Percentiles rank a stretch among this genome's conserved stretches.
Evolutionary conservation across 2,888 invertebrate species (phyloP).

Genomic region (Brachylomia viminalis): DNA sequence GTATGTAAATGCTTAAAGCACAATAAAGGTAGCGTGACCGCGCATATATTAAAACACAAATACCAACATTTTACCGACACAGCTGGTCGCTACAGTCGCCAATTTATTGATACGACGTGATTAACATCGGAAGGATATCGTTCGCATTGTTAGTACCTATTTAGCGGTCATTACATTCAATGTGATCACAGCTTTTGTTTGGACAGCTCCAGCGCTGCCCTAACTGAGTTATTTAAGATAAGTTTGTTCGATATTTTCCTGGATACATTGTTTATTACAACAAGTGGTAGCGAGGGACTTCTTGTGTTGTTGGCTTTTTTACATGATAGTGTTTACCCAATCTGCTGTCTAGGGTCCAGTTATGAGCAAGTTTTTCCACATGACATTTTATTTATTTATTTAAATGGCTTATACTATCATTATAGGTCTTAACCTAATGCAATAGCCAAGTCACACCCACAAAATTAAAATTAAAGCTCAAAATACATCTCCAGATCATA

Average conservation of each 20-base stretch:
- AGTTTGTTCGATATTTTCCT: constrained; percentile 29
- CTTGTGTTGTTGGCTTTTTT: constrained; percentile 11
- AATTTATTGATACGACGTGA: constrained; percentile 79
- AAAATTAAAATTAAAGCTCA: no score
- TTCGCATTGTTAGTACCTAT: constrained; percentile 66
- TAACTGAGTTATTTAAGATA: constrained; percentile 44
- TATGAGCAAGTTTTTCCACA: constrained; percentile 9
- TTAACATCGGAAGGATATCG: constrained; percentile 69
- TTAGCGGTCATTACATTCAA: constrained; percentile 67
- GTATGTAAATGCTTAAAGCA: constrained; percentile 74
- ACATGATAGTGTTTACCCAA: constrained; percentile 4
- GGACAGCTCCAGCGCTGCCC: background rate
- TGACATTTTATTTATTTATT: no score
- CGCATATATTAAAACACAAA: constrained; percentile 77
- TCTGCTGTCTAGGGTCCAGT: constrained; percentile 3
- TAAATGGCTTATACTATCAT: no score
- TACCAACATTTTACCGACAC: constrained; percentile 73
- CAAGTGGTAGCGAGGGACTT: constrained; percentile 19
- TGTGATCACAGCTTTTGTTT: constrained; percentile 54
- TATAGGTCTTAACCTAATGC: no score
- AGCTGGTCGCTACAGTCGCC: constrained; percentile 73
- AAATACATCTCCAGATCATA: no score
- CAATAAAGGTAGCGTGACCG: constrained; percentile 80
- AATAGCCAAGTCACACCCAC: no score
- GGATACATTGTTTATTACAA: constrained; percentile 27